Base-by-base conservation (phyloP, 2,113 vertebrate species). In the Oncorhynchus clarkii region DNA sequence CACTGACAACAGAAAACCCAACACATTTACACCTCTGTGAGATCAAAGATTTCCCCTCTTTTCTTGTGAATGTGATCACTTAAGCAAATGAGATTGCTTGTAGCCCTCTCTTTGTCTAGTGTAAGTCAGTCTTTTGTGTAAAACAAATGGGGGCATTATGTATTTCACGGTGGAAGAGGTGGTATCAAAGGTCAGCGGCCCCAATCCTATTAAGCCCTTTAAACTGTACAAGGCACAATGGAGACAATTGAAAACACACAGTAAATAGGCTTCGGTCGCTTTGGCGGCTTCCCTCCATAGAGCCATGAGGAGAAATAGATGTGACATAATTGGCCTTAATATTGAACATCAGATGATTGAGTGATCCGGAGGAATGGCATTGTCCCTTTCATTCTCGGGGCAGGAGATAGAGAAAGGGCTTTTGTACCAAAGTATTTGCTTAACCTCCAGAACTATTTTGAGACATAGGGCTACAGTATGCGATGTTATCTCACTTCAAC, bases 21-120 rank as follows among this genome's bases (percentile, higher is more conserved):
- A 90, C 94, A 93, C 93, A 94, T 95, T 95, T 94, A 84, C 94
- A 91, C 94, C 92, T 93, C 84, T 7, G 88, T 9, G 78, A 85
- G 89, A 96, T 96, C 94, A 96, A 96, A 95, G 94, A 88, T 66
- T 85, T 82, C 0, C 73, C 48, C 68, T 80, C 54, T 66, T 66
- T 67, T 62, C 81, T 11, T 92, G 90, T 90, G 83, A 92, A 92
- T 91, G 84, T 34, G 72, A 88, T 93, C 92, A 92, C 89, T 88
- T 92, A 90, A 92, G 88, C 82, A 90, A 93, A 92, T 80, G 64
- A 92, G 85, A 80, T 75, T 69, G 77, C 74, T 77, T 79, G 85
- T 89, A 90, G 81, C 87, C 62, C 77, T 72, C 79, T 78, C 78
- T 12, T 70, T 75, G 1, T 77, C 76, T 18, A 39, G 29, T 1